These are phyloP conservation scores for Crocidura indochinensis DNA, from an alignment of 2,797 vertebrate species.

Conservation along the genomic window DNA sequence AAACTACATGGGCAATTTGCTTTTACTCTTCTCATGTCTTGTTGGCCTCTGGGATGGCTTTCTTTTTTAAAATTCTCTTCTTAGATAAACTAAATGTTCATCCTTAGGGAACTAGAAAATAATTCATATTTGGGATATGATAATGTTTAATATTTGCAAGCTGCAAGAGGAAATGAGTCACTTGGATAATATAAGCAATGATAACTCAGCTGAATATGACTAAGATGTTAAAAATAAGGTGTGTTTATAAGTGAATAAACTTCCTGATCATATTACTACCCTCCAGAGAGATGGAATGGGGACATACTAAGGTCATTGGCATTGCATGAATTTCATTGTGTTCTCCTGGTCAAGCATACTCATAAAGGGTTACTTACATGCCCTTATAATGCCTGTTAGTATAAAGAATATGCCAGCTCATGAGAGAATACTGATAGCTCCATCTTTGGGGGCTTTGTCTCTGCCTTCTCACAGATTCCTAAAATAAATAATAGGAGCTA, in stretches of 20 bases:
- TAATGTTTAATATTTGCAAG: conserved; percentile 88
- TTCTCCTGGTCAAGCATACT: not conserved
- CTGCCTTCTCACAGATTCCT: not conserved
- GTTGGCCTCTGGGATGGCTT: conserved; percentile 27
- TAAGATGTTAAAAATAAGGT: conserved; percentile 90
- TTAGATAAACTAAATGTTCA: conserved; percentile 84
- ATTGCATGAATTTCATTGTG: conserved; percentile 35
- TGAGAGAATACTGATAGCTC: accelerated
- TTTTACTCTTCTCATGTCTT: conserved; percentile 25
- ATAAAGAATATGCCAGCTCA: not conserved
- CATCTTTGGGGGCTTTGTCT: not conserved
- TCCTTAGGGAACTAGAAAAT: conserved; percentile 83
- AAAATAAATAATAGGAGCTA: not conserved
- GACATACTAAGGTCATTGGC: conserved; percentile 18
- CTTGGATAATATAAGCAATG: conserved; percentile 88
- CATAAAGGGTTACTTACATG: not conserved
- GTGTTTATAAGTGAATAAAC: conserved; percentile 91
- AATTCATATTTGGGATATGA: conserved; percentile 89
- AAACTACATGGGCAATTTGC: conserved; percentile 32
- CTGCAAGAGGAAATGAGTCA: conserved; percentile 91
- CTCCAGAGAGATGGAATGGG: conserved; percentile 54
- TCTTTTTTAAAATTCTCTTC: conserved; percentile 72
- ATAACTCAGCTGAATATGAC: conserved; percentile 90
- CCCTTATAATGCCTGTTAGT: not conserved
- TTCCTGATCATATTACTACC: conserved; percentile 85